Evolutionary conservation across 2,113 vertebrate genomes (phyloP), one percentile per base, ranked within the genome.

Genomic region (Heteronetta atricapilla): DNA sequence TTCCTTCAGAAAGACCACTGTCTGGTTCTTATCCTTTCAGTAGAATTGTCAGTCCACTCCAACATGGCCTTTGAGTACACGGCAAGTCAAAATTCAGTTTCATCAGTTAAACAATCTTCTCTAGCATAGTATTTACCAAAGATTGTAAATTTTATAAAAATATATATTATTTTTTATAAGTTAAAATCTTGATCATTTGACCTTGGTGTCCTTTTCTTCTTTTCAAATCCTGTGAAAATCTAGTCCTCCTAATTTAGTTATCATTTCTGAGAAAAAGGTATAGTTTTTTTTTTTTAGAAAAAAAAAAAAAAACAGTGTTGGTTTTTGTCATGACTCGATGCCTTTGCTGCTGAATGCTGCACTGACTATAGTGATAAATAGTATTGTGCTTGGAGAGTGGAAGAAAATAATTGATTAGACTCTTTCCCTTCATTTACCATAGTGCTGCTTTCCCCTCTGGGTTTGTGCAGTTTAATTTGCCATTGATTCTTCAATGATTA

Each of bases 401-500:
- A 62, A 80, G 67, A 89, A 72, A 93, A 88, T n/a, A 94, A 97
- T 97, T 95, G 94, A 97, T 97, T 95, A 82, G 70, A 81, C 34
- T 22, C 34, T 87, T 84, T 90, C 59, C 44, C 40, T 95, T 20
- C 83, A 77, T 92, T 97, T 96, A 73, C 83, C 63, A 8, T 29
- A 48, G 34, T 91, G 34, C 42, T 86, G 80, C 82, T 86, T 94
- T 42, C 56, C 93, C 82, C 86, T 88, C 69, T 85, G 96, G 96
- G 95, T 94, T 96, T 96, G 82, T 94, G 91, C 60, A 77, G 92
- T 97, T 98, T 98, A 97, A 98, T 98, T 97, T 97, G 64, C 86
- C 90, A 97, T 98, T 93, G 97, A 98, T 97, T 97, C 83, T 91
- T 94, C 97, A 97, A 98, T 97, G 90, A 97, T 98, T 91, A 88